These are phyloP conservation scores for Apodemus speciosus DNA, from an alignment of 2,113 vertebrate species.

Conservation along the genomic window DNA sequence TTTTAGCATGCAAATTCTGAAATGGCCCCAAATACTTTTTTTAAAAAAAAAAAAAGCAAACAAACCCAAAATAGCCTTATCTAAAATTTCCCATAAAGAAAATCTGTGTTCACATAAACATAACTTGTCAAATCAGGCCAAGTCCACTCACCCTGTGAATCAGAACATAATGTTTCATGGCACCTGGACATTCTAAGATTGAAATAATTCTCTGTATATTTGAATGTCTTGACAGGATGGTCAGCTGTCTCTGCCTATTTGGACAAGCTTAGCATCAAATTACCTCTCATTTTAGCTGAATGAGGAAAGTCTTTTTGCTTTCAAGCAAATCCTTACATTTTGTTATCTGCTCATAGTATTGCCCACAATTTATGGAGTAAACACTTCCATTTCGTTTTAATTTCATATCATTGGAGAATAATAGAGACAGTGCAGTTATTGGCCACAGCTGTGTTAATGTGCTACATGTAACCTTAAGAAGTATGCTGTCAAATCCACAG, in stretches of 20 bases:
- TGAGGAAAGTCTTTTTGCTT: conserved; percentile 50
- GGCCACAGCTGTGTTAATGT: conserved; percentile 80
- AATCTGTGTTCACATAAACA: conserved; percentile 65
- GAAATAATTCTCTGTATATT: conserved; percentile 56
- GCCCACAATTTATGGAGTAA: conserved; percentile 75
- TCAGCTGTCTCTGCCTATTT: conserved; percentile 65
- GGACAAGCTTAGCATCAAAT: conserved; percentile 64
- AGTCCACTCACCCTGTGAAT: conserved; percentile 69
- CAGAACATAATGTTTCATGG: conserved; percentile 54
- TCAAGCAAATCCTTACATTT: conserved; percentile 55
- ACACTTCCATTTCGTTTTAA: conserved; percentile 84
- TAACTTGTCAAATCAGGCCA: not conserved
- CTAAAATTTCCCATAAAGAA: conserved; percentile 23
- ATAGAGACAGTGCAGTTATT: conserved; percentile 80
- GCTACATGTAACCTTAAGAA: conserved; percentile 77
- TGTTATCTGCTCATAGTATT: conserved; percentile 79
- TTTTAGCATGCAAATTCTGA: conserved; percentile 72
- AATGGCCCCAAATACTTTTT: not conserved
- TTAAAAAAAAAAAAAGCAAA: conserved; percentile 42
- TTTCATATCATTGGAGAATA: conserved; percentile 79
- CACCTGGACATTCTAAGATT: conserved; percentile 57
- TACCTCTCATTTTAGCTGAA: conserved; percentile 47
- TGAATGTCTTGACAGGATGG: conserved; percentile 17
- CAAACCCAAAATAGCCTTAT: conserved; percentile 59
- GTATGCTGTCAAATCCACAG: conserved; percentile 73